Percentiles rank a stretch among this genome's conserved stretches.
Evolutionary conservation across 1,140 invertebrate genomes (phyloP).

Genomic region (Laodelphax striatellus): DNA sequence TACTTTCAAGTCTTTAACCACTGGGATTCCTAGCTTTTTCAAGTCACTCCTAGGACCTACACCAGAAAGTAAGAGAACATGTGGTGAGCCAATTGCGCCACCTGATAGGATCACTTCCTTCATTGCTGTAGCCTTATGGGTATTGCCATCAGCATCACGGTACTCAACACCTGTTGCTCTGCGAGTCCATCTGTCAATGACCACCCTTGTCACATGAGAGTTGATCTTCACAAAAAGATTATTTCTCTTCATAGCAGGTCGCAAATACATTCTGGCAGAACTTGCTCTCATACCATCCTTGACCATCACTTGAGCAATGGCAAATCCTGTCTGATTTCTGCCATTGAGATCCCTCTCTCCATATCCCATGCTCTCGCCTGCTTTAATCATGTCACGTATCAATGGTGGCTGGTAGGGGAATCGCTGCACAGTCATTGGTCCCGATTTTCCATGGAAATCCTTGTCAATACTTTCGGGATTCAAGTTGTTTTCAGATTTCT

Average conservation of each 20-base stretch:
- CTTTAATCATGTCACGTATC: conserved; percentile 42
- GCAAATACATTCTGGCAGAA: conserved; percentile 42
- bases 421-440: conserved; percentile 41
- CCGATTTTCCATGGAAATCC: conserved; percentile 40
- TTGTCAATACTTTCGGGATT: conserved; percentile 33
- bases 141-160: conserved; percentile 30
- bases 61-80: conserved; percentile 60
- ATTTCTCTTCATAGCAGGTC: conserved; percentile 32
- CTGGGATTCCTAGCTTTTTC: conserved; percentile 33
- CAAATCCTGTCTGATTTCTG: conserved; percentile 35
- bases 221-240: conserved; percentile 61
- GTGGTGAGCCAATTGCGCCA: conserved; percentile 58
- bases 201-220: conserved; percentile 53
- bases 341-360: conserved; percentile 43
- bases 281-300: conserved; percentile 21
- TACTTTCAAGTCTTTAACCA: conserved; percentile 40
- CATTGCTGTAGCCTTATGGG: conserved; percentile 16
- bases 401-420: conserved; percentile 41
- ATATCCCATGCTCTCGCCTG: conserved; percentile 39
- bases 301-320: conserved; percentile 25
- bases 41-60: conserved; percentile 50
- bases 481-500: conserved; percentile 39
- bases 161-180: conserved; percentile 46
- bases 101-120: conserved; percentile 59
- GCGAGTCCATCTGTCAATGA: conserved; percentile 48